Evolutionary conservation across 2,888 invertebrate genomes (phyloP), one percentile per base, ranked within the genome.

Genomic region (Troides helena): DNA sequence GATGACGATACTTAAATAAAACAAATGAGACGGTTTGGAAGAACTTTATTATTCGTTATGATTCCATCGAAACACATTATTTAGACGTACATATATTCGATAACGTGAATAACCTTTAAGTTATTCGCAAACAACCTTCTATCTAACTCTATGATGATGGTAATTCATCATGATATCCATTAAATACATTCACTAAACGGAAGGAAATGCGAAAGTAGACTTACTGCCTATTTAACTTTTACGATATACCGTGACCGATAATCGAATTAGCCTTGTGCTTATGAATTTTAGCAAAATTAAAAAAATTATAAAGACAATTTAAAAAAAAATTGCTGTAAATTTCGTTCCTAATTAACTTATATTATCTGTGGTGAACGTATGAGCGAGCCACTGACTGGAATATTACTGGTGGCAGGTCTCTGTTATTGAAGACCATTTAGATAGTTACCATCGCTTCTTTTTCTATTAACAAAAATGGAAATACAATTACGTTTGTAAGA

Each of bases 11-110:
- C 43, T 14, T 46, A 14, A 46, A 46, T 46, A 14, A 46, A 46
- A 46, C 62, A 68, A 60, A 73, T 72, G 75, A 69, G 61, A 76
- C 73, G 76, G 78, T 77, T 85, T 87, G 88, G 87, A 89, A 90
- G 89, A 89, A 86, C 87, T 90, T 90, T 90, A 90, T 85, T 79
- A 74, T 70, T 87, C 80, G 83, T 85, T 80, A 85, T 77, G 81
- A 85, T 81, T 82, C 76, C 82, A 83, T 86, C 78, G 76, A 83
- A 88, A 89, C 67, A 67, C 25, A 58, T 70, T 67, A 63, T 60
- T 57, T 60, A 56, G 56, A 56, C 56, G 53, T n/a, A 43, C 59
- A 61, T 25, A 66, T 66, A 66, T 58, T 63, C 62, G 58, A 62
- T 62, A 69, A 70, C 63, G 59, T 59, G 58, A 63, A 67, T 67